Conservation (phyloP, 2,888 invertebrate genomes). For the Scaptomyza cyrtandrae region DNA sequence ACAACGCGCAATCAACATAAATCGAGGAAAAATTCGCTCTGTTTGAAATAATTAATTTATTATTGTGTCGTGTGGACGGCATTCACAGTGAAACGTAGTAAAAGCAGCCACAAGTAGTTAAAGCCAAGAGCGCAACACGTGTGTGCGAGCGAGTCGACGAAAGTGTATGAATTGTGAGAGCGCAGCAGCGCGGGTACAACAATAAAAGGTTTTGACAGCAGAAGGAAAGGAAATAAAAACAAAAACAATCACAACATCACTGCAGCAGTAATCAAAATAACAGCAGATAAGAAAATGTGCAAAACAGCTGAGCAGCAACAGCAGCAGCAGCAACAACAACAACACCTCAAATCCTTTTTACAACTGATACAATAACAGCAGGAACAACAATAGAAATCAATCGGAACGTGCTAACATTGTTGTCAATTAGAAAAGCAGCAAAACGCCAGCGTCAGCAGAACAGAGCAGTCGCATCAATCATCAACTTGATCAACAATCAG, state of each 20-base stretch:
- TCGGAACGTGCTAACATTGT: slow-evolving; percentile 46
- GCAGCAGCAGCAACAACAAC: slow-evolving; percentile 19
- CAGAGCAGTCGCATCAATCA: slow-evolving; percentile 24
- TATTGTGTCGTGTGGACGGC: slow-evolving; percentile 57
- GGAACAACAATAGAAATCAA: slow-evolving; percentile 21
- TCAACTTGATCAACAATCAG: slow-evolving; percentile 3
- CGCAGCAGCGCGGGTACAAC: slow-evolving; percentile 29
- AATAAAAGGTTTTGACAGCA: slow-evolving; percentile 30
- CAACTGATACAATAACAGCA: slow-evolving; percentile 28
- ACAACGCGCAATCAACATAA: slow-evolving; percentile 59
- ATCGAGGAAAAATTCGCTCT: slow-evolving; percentile 65
- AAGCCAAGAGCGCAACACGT: slow-evolving; percentile 61
- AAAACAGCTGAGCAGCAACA: slow-evolving; percentile 70
- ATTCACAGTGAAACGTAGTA: slow-evolving; percentile 59
- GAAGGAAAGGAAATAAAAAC: slow-evolving; percentile 27
- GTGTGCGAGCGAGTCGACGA: slow-evolving; percentile 47
- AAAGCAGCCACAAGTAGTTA: slow-evolving; percentile 12
- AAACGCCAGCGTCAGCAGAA: slow-evolving; percentile 31
- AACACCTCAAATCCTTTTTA: slow-evolving; percentile 22
- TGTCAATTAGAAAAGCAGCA: slow-evolving; percentile 66
- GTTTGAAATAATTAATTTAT: slow-evolving; percentile 71
- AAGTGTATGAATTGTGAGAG: slow-evolving; percentile 17
- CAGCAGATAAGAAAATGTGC: slow-evolving; percentile 61
- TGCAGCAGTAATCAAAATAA: slow-evolving; percentile 43
- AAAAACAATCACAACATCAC: slow-evolving; percentile 36